Percentiles rank a stretch among this genome's conserved stretches.
Evolutionary conservation across 2,888 invertebrate species (phyloP).

Genomic region (Microctonus brassicae): DNA sequence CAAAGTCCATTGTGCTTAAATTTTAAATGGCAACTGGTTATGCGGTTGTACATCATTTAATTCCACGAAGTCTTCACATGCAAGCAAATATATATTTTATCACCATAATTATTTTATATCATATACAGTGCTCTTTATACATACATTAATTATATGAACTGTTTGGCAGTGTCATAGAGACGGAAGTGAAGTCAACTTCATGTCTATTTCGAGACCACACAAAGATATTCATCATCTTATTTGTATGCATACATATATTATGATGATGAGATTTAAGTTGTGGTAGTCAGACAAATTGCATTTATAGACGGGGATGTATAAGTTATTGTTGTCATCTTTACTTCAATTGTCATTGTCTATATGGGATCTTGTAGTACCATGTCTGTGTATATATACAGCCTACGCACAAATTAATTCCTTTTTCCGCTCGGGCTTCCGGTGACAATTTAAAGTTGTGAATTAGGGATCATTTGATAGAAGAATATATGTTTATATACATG

Average conservation of each 20-base stretch:
- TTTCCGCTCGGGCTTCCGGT: slow-evolving; percentile 31
- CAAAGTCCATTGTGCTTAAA: background rate
- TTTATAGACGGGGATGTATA: too few relatives aligned
- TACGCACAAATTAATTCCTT: slow-evolving; percentile 31
- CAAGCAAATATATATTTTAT: background rate
- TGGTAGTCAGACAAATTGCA: too few relatives aligned
- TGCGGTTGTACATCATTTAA: background rate
- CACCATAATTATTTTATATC: background rate
- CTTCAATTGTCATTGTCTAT: background rate
- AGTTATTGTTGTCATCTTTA: background rate
- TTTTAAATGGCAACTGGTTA: background rate
- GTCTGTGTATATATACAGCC: background rate
- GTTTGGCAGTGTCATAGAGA: background rate
- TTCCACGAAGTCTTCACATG: background rate
- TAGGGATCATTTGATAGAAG: slow-evolving; percentile 5
- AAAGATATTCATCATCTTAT: background rate
- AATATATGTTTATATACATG: background rate
- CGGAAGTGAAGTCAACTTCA: background rate
- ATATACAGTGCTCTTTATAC: background rate
- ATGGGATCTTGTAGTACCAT: background rate
- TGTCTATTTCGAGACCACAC: slow-evolving; percentile 7
- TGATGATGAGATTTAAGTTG: background rate
- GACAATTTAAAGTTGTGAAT: slow-evolving; percentile 24
- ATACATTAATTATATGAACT: background rate
- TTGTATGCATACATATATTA: background rate